Percentiles rank a stretch among this genome's conserved stretches.
These are phyloP conservation scores for Remorina albescens DNA, from an alignment of 2,797 vertebrate genomes.

Conservation along the genomic window DNA sequence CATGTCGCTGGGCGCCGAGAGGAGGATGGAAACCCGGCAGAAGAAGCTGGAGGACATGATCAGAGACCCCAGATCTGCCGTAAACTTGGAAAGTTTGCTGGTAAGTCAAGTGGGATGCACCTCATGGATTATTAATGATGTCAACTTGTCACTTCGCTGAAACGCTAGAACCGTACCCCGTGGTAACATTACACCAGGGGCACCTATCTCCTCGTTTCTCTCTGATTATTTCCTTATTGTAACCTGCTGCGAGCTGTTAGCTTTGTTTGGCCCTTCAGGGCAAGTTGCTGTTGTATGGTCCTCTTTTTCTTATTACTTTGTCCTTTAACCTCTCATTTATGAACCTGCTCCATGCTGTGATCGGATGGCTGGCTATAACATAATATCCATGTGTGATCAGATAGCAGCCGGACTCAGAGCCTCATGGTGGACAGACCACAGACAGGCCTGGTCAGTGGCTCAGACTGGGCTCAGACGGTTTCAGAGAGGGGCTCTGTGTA, in stretches of 20 bases:
- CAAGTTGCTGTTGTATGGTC: neutral
- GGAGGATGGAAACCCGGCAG: slow-evolving; percentile 86
- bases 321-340: neutral
- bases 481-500: slow-evolving; percentile 64
- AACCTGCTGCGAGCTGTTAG: slow-evolving; percentile 40
- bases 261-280: neutral
- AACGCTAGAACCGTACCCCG: slow-evolving; percentile 35
- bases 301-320: neutral
- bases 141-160: slow-evolving; percentile 36
- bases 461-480: slow-evolving; percentile 62
- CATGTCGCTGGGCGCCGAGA: slow-evolving; percentile 87
- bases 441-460: slow-evolving; percentile 62
- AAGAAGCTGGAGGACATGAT: slow-evolving; percentile 87
- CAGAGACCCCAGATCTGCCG: slow-evolving; percentile 82
- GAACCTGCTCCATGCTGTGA: neutral
- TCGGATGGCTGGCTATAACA: neutral
- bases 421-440: slow-evolving; percentile 39
- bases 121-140: slow-evolving; percentile 71
- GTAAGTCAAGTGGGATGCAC: slow-evolving; percentile 76
- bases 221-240: neutral
- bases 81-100: slow-evolving; percentile 90
- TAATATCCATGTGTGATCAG: too few relatives aligned
- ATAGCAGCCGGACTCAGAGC: slow-evolving; percentile 1
- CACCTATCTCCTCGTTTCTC: neutral
- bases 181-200: slow-evolving; percentile 4